Base-by-base conservation (phyloP, 2,888 invertebrate genomes). In the Monopis laevigella region DNA sequence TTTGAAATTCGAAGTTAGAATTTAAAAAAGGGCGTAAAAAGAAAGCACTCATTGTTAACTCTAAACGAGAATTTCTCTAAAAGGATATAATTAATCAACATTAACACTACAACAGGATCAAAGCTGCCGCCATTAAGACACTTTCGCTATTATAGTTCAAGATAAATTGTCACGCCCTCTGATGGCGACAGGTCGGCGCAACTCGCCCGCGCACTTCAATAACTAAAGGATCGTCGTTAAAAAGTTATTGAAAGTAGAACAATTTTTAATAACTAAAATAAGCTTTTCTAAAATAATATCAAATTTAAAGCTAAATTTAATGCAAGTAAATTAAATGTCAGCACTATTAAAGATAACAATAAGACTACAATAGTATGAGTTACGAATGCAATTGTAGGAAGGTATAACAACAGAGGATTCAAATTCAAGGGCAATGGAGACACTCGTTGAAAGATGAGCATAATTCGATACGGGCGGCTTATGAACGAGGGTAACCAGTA, bases 1-100 rank as follows among this genome's bases (percentile, higher is more conserved):
- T n/a, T n/a, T n/a, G n/a, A n/a, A n/a, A n/a, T n/a, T n/a, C n/a
- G n/a, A n/a, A n/a, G n/a, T n/a, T n/a, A n/a, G n/a, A n/a, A n/a
- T n/a, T n/a, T n/a, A n/a, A n/a, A n/a, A n/a, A n/a, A n/a, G n/a
- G n/a, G n/a, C n/a, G n/a, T n/a, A n/a, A n/a, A n/a, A n/a, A n/a
- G n/a, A n/a, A n/a, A n/a, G n/a, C n/a, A n/a, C n/a, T n/a, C 30
- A 30, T 30, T 30, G 30, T 30, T 30, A 13, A 3, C 14, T 3
- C 14, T 8, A 6, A 13, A 13, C 12, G 61, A 55, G 53, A 61
- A 58, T 63, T 66, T 66, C 65, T 62, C 62, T 51, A 47, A 36
- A 39, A n/a, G 17, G n/a, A 4, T 41, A 51, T 58, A 58, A 66
- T 68, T 66, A 65, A 65, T 65, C 63, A 56, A 54, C 48, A 56